Conservation (phyloP, 1,140 invertebrate species). For the Leptopilina boulardi region DNA sequence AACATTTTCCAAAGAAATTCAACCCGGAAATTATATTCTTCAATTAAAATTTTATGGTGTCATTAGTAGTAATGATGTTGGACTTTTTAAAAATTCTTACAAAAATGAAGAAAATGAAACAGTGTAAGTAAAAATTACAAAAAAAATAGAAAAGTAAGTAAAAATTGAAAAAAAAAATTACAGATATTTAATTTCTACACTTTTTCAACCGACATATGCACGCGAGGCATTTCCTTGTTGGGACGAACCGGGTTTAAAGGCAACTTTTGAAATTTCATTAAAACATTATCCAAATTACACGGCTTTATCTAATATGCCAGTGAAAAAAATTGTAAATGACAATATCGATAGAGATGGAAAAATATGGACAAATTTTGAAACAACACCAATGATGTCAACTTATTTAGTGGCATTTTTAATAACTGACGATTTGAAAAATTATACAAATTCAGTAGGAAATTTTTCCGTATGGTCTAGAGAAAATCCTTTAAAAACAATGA, state of each 20-base stretch:
- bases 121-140: background rate
- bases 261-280: slow-evolving; percentile 81
- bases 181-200: slow-evolving; percentile 67
- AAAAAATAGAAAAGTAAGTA: background rate
- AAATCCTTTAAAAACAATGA: background rate
- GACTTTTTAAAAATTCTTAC: background rate
- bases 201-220: slow-evolving; percentile 82
- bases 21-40: background rate
- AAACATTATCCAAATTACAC: slow-evolving; percentile 75
- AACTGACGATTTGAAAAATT: background rate
- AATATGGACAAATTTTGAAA: slow-evolving; percentile 77
- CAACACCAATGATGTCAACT: slow-evolving; percentile 83
- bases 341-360: slow-evolving; percentile 66
- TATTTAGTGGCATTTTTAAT: slow-evolving; percentile 73
- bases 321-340: slow-evolving; percentile 18
- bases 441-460: background rate
- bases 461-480: background rate
- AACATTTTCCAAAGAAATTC: background rate
- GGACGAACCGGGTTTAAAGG: slow-evolving; percentile 86
- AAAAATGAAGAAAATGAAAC: background rate
- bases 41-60: background rate
- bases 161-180: background rate
- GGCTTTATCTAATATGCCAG: slow-evolving; percentile 80
- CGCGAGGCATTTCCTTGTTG: slow-evolving; percentile 86
- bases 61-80: background rate